These are phyloP conservation scores for Cololabis saira DNA, from an alignment of 2,113 vertebrate genomes.

Conservation along the genomic window DNA sequence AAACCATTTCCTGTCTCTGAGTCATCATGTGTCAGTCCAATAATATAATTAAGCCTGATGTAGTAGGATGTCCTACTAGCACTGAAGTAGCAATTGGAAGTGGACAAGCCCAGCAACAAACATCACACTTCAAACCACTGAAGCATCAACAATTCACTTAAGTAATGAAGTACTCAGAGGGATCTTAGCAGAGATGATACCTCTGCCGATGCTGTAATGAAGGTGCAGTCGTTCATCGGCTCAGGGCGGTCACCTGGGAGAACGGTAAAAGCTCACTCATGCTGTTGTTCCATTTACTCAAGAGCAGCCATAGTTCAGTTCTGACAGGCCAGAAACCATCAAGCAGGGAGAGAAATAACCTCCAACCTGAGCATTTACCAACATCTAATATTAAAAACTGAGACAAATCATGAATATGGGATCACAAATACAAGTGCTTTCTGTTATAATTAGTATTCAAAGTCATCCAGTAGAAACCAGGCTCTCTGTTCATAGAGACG, in stretches of 20 bases:
- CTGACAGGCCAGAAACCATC: slow-evolving; percentile 34
- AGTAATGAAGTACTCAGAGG: slow-evolving; percentile 62
- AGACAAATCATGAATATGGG: background rate
- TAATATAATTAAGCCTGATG: slow-evolving; percentile 48
- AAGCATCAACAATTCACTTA: slow-evolving; percentile 53
- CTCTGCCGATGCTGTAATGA: slow-evolving; percentile 38
- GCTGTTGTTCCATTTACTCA: slow-evolving; percentile 53
- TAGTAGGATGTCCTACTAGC: background rate
- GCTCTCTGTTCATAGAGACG: too few relatives aligned
- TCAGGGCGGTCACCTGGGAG: slow-evolving; percentile 53
- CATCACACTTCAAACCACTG: slow-evolving; percentile 45
- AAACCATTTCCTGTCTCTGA: slow-evolving; percentile 16
- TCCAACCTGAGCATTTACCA: slow-evolving; percentile 12
- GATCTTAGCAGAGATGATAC: slow-evolving; percentile 68
- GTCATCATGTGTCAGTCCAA: slow-evolving; percentile 20
- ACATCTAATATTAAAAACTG: background rate
- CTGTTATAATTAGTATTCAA: too few relatives aligned
- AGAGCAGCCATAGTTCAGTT: slow-evolving; percentile 48
- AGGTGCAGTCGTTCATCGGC: slow-evolving; percentile 48
- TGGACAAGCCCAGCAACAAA: slow-evolving; percentile 28
- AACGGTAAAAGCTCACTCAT: slow-evolving; percentile 58
- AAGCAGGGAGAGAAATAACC: slow-evolving; percentile 28
- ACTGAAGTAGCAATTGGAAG: slow-evolving; percentile 53
- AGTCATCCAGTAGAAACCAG: too few relatives aligned
- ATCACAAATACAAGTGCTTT: too few relatives aligned